phyloP scores from a whole-genome alignment of 2,888 invertebrate genomes.

The Leistus spinibarbis region DNA sequence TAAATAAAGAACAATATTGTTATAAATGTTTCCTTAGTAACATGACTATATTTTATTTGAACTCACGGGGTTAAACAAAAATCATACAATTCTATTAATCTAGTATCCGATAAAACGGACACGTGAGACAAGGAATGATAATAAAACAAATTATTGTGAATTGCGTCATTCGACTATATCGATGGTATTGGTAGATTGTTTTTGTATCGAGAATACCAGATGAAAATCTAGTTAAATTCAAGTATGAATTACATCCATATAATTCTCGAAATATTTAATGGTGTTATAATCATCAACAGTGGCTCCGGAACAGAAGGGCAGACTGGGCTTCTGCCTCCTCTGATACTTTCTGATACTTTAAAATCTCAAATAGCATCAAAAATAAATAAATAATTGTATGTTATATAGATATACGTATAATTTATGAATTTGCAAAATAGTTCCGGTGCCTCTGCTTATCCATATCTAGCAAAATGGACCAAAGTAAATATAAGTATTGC shows the following conservation, averaged over 20 bases:
- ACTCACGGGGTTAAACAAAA: background rate
- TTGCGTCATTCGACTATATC: background rate
- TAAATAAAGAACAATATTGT: background rate
- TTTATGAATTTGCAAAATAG: no score
- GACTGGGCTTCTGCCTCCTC: no score
- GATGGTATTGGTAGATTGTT: background rate
- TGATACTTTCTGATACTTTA: no score
- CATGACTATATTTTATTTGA: background rate
- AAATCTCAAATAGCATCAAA: no score
- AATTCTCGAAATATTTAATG: background rate
- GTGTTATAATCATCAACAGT: no score
- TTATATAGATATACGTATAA: no score
- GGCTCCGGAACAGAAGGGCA: no score
- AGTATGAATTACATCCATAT: no score
- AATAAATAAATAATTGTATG: no score
- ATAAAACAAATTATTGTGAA: background rate
- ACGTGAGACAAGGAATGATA: background rate
- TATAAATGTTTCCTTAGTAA: background rate
- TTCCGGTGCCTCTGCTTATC: no score
- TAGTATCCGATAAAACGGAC: background rate
- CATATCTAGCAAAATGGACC: no score
- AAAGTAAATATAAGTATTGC: no score
- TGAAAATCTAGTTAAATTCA: background rate
- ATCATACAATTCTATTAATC: background rate
- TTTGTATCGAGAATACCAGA: background rate